Evolutionary conservation across 2,113 vertebrate genomes (phyloP).

Genomic region (Laterallus jamaicensis): DNA sequence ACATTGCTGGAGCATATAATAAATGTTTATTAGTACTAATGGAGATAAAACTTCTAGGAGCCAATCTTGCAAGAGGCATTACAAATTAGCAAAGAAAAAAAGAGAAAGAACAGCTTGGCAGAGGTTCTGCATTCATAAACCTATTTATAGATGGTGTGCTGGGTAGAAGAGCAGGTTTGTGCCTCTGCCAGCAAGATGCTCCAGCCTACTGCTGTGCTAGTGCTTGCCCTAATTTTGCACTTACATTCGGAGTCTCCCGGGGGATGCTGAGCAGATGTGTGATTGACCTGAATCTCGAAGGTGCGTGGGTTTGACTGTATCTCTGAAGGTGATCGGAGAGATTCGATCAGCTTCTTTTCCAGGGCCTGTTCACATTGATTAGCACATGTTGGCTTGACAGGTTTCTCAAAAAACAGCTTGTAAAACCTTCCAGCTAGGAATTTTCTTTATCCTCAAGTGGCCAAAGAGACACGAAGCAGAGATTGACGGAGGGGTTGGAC

Average conservation of each 20-base stretch:
- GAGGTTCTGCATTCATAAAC: constrained; percentile 49
- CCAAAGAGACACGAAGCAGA: neutral
- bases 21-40: constrained; percentile 48
- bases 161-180: constrained; percentile 32
- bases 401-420: neutral
- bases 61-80: constrained; percentile 31
- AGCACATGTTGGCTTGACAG: neutral
- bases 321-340: neutral
- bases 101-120: constrained; percentile 24
- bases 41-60: constrained; percentile 44
- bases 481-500: neutral
- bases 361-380: neutral
- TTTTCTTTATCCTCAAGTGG: neutral
- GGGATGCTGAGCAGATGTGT: constrained; percentile 16
- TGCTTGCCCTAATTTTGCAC: constrained; percentile 55
- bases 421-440: neutral
- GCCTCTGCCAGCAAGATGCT: constrained; percentile 38
- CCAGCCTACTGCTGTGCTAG: constrained; percentile 34
- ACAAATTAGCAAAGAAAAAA: neutral
- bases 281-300: constrained; percentile 35
- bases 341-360: neutral
- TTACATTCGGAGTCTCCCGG: neutral
- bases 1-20: neutral
- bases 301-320: neutral
- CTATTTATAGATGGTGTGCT: constrained; percentile 47